A percentile compares a stretch with the other conserved stretches of the same genome.
These are phyloP conservation scores for Salvelinus alpinus DNA, from an alignment of 2,113 vertebrate species.

Conservation along the genomic window DNA sequence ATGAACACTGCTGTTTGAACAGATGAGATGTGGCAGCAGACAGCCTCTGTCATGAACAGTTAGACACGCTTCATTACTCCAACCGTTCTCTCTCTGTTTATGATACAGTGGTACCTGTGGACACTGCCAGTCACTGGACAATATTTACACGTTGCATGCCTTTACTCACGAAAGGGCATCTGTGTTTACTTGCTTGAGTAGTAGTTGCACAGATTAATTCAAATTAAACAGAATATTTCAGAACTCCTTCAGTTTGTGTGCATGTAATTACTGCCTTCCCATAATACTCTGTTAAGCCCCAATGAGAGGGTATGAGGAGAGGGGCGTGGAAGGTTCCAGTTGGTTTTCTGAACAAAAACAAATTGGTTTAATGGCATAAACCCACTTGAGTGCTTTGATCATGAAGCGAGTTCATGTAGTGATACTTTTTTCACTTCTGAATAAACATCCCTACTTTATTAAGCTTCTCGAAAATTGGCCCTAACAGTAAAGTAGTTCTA, in stretches of 20 bases:
- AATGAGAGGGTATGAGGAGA: conserved; percentile 38
- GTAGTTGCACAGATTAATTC: conserved; percentile 36
- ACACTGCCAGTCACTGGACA: conserved; percentile 51
- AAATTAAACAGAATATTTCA: conserved; percentile 61
- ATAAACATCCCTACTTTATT: conserved; percentile 35
- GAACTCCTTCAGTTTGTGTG: conserved; percentile 48
- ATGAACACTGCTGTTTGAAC: conserved; percentile 48
- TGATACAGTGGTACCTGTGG: conserved; percentile 48
- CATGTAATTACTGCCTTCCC: conserved; percentile 59
- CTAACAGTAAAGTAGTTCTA: conserved; percentile 33
- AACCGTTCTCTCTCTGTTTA: background rate
- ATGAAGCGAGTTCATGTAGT: conserved; percentile 45
- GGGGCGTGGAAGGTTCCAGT: conserved; percentile 33
- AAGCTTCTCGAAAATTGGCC: conserved; percentile 29
- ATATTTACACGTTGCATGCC: background rate
- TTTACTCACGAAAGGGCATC: too few relatives aligned
- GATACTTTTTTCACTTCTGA: conserved; percentile 40
- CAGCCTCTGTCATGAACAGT: conserved; percentile 65
- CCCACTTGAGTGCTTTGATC: conserved; percentile 59
- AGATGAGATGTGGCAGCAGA: conserved; percentile 63
- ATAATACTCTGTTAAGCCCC: conserved; percentile 52
- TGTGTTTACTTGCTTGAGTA: conserved; percentile 14
- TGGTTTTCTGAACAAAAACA: conserved; percentile 48
- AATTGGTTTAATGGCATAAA: conserved; percentile 54
- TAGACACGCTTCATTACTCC: conserved; percentile 62